A percentile compares a stretch with the other conserved stretches of the same genome.
These are phyloP conservation scores for Pogonophryne albipinna DNA, from an alignment of 2,797 vertebrate species.

Conservation along the genomic window DNA sequence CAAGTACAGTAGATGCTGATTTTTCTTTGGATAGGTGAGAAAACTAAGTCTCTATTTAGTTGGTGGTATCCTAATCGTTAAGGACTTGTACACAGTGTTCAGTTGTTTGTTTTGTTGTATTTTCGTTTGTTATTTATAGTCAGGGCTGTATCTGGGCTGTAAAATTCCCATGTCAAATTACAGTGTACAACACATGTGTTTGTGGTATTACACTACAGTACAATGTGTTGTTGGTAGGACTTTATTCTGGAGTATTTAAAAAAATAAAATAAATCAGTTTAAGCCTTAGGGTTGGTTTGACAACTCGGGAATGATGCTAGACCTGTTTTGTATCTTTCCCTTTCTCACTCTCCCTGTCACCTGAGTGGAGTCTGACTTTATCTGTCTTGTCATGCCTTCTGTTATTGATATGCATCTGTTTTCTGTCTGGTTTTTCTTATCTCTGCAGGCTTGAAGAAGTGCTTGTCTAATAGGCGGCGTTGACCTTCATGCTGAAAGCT, in stretches of 20 bases:
- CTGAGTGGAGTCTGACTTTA: constrained; percentile 13
- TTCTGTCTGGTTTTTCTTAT: constrained; percentile 21
- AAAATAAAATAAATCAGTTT: neutral
- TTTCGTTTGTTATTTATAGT: neutral
- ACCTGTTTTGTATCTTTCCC: constrained; percentile 61
- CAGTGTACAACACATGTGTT: neutral
- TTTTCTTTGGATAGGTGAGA: neutral
- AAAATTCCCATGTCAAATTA: neutral
- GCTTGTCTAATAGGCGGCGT: constrained; percentile 11
- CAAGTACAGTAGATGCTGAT: neutral
- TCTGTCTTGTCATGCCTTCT: neutral
- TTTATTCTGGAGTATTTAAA: neutral
- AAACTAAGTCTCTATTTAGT: neutral
- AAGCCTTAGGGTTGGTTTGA: constrained; percentile 33
- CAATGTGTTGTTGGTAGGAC: neutral
- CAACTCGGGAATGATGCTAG: constrained; percentile 65
- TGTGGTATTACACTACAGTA: neutral
- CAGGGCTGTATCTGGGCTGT: neutral
- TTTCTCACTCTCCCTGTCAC: constrained; percentile 13
- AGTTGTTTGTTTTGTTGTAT: constrained; percentile 6
- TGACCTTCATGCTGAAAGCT: constrained; percentile 51
- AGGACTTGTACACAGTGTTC: neutral
- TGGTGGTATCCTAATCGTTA: neutral
- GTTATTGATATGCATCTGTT: neutral
- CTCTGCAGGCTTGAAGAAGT: constrained; percentile 46